These are phyloP conservation scores for Notodonta dromedarius DNA, from an alignment of 2,888 invertebrate genomes.

Conservation along the genomic window DNA sequence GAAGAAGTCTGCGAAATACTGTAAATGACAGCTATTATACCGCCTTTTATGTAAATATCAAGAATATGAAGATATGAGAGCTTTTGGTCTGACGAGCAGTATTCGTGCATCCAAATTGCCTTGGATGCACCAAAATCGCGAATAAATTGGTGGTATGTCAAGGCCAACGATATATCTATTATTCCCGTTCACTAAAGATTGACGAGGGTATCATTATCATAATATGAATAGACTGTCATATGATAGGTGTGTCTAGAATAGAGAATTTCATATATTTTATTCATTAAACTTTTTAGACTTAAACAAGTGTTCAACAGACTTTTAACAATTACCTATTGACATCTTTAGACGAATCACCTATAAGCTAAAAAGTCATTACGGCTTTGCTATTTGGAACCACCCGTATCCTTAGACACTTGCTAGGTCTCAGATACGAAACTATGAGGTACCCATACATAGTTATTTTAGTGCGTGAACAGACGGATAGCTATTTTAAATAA, in stretches of 20 bases:
- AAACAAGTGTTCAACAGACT: too few relatives aligned
- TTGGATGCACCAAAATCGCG: slow-evolving; percentile 24
- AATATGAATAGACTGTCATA: neutral
- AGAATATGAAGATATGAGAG: neutral
- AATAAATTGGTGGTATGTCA: slow-evolving; percentile 13
- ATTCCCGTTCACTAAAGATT: neutral
- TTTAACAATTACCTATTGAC: too few relatives aligned
- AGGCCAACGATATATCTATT: slow-evolving; percentile 14
- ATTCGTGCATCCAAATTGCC: slow-evolving; percentile 23
- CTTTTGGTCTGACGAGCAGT: neutral
- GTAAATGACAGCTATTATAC: neutral
- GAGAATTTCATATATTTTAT: too few relatives aligned
- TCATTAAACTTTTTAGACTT: too few relatives aligned
- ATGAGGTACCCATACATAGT: too few relatives aligned
- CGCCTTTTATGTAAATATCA: neutral
- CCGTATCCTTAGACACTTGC: too few relatives aligned
- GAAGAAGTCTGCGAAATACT: neutral
- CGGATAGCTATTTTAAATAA: too few relatives aligned
- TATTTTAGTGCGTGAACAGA: too few relatives aligned
- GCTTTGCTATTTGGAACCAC: too few relatives aligned
- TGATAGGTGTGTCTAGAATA: neutral
- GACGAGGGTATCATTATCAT: neutral
- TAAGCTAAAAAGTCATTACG: too few relatives aligned
- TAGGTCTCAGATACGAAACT: too few relatives aligned
- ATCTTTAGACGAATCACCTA: too few relatives aligned